Percentiles rank a stretch among this genome's conserved stretches.
Conservation (phyloP, 2,113 vertebrate genomes). For the Narcine bancroftii region DNA sequence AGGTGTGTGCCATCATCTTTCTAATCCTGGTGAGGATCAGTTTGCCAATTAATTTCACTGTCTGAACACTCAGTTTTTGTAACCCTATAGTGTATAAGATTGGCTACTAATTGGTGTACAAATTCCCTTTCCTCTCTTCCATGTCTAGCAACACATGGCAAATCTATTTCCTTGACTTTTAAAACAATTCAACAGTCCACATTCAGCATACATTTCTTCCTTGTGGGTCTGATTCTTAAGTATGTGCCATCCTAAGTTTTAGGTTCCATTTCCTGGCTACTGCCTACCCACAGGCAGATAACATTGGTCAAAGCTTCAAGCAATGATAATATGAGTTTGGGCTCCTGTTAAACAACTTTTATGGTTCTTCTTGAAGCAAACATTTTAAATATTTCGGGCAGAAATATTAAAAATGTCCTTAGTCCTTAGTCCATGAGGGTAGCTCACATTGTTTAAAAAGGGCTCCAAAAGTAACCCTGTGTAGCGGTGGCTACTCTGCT, state of each 20-base stretch:
- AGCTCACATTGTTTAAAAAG: too few species aligned
- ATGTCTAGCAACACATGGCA: background rate
- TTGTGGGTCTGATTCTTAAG: background rate
- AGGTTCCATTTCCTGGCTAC: background rate
- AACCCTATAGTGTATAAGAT: background rate
- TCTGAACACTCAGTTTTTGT: background rate
- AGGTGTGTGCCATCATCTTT: background rate
- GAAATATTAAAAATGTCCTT: too few species aligned
- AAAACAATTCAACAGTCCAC: too few species aligned
- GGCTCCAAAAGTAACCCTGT: too few species aligned
- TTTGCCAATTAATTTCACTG: slow-evolving; percentile 3
- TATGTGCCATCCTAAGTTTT: background rate
- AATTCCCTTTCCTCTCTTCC: background rate
- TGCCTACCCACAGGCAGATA: background rate
- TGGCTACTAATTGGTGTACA: background rate
- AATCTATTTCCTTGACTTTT: background rate
- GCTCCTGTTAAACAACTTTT: background rate
- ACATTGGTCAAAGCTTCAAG: background rate
- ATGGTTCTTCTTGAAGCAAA: background rate
- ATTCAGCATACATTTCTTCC: background rate
- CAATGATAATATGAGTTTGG: background rate
- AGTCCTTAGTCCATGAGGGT: too few species aligned
- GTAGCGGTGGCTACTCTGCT: too few species aligned
- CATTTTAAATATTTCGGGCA: too few species aligned
- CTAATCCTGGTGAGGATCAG: background rate